A percentile compares a stretch with the other conserved stretches of the same genome.
phyloP scores from a whole-genome alignment of 2,888 invertebrate genomes.

The Latheticus oryzae region DNA sequence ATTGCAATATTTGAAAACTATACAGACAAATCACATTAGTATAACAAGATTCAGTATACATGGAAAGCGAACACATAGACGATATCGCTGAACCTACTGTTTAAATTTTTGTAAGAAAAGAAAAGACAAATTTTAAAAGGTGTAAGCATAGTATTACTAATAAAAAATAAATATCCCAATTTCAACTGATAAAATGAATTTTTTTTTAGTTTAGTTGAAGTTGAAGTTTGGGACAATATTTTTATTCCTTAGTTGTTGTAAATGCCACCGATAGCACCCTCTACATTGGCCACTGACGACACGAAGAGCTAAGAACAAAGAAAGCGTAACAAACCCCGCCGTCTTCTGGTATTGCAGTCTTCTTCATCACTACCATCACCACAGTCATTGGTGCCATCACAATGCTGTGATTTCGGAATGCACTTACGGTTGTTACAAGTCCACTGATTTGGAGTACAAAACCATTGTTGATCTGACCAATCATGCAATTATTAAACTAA shows the following conservation, averaged over 20 bases:
- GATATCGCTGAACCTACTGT: slow-evolving; percentile 27
- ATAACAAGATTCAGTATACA: slow-evolving; percentile 6
- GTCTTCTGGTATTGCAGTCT: slow-evolving; percentile 67
- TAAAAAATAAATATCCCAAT: no score
- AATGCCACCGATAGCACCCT: slow-evolving; percentile 45
- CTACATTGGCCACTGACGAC: slow-evolving; percentile 45
- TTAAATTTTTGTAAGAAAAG: no score
- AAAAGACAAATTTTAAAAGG: no score
- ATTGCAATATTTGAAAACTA: no score
- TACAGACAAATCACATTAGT: slow-evolving; percentile 18
- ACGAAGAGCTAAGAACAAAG: slow-evolving; percentile 51
- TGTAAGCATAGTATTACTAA: no score
- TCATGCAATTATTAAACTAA: slow-evolving; percentile 49
- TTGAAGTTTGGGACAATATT: no score
- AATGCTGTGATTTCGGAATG: slow-evolving; percentile 69
- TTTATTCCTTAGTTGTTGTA: no score
- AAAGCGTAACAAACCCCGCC: slow-evolving; percentile 64
- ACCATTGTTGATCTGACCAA: slow-evolving; percentile 46
- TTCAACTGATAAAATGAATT: no score
- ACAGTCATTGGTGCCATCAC: slow-evolving; percentile 74
- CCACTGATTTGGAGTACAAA: slow-evolving; percentile 52
- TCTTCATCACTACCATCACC: slow-evolving; percentile 74
- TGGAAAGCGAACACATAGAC: slow-evolving; percentile 3
- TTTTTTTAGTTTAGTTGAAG: no score
- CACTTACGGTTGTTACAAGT: slow-evolving; percentile 71